These are phyloP conservation scores for Sterna hirundo DNA, from an alignment of 2,113 vertebrate genomes.

Conservation along the genomic window DNA sequence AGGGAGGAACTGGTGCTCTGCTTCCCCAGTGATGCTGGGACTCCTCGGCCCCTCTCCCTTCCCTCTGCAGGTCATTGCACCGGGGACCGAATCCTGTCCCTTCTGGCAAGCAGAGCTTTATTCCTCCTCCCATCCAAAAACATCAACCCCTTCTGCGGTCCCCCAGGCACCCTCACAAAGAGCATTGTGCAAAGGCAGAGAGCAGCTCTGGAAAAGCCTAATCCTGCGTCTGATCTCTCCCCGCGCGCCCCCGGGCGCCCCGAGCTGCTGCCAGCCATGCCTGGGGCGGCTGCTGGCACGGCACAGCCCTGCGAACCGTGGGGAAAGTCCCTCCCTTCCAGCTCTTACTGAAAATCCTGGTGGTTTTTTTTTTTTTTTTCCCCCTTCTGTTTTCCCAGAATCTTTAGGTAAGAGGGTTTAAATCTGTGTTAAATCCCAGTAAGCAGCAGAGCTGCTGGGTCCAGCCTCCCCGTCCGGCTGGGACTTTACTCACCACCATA, in stretches of 20 bases:
- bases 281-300: not conserved
- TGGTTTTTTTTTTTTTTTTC: no score
- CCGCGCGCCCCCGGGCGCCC: not conserved
- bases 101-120: not conserved
- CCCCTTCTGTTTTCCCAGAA: not conserved
- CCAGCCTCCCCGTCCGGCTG: not conserved
- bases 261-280: not conserved
- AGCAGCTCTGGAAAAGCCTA: not conserved
- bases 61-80: not conserved
- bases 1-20: not conserved
- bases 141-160: fast-evolving
- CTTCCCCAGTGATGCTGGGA: not conserved
- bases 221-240: not conserved
- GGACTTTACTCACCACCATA: not conserved
- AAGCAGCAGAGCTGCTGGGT: not conserved
- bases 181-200: not conserved
- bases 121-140: not conserved
- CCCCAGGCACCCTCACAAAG: not conserved
- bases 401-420: not conserved
- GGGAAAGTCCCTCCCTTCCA: not conserved
- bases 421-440: not conserved
- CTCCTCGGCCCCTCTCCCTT: not conserved
- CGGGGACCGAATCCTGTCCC: fast-evolving
- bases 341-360: not conserved
- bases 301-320: not conserved